Evolutionary conservation across 1,140 invertebrate species (phyloP).

Genomic region (Wiebesia pumilae): DNA sequence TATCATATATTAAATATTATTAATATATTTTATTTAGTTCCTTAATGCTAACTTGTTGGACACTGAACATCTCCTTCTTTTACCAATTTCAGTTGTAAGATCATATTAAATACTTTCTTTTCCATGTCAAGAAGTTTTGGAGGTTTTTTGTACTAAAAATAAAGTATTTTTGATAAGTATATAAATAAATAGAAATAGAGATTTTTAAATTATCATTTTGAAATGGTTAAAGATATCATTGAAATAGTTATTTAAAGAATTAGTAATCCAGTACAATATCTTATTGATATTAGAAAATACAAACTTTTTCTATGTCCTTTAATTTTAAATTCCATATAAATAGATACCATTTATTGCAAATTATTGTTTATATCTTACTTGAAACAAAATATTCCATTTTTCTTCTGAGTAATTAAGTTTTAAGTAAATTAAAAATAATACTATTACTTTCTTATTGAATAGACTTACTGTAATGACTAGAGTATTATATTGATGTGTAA

Average conservation of each 20-base stretch:
- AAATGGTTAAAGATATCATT: no score
- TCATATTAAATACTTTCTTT: slow-evolving; percentile 76
- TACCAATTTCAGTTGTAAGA: slow-evolving; percentile 75
- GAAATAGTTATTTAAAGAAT: no score
- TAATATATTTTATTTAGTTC: neutral
- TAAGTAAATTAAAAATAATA: no score
- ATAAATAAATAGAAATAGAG: neutral
- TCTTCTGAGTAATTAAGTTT: no score
- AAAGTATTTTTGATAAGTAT: slow-evolving; percentile 46
- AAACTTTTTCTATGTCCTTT: no score
- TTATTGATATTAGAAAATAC: no score
- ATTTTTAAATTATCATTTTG: neutral
- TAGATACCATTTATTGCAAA: neutral
- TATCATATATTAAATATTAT: neutral
- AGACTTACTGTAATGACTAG: slow-evolving; percentile 82
- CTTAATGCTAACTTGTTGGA: slow-evolving; percentile 70
- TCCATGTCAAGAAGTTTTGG: slow-evolving; percentile 81
- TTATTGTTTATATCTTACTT: slow-evolving; percentile 6
- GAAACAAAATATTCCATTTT: no score
- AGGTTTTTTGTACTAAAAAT: slow-evolving; percentile 84
- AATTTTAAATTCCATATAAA: no score
- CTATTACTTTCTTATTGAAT: neutral
- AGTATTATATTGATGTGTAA: slow-evolving; percentile 83
- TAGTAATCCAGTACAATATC: no score
- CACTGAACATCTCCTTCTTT: slow-evolving; percentile 76